These are phyloP conservation scores for Seriola aureovittata DNA, from an alignment of 2,113 vertebrate genomes.

Conservation along the genomic window DNA sequence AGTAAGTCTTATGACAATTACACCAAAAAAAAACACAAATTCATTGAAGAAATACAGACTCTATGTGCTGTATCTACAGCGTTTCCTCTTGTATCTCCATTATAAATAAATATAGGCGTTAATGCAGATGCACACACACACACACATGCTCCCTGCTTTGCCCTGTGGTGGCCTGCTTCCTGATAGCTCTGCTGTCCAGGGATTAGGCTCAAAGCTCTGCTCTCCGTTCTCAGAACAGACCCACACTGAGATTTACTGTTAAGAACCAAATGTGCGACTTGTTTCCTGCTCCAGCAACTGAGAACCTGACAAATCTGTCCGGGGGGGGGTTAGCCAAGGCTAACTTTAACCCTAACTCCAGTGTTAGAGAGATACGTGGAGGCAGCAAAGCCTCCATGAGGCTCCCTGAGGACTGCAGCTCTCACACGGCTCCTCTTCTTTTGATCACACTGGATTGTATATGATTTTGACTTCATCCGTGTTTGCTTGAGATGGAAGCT, in stretches of 20 bases:
- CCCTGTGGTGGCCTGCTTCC: slow-evolving; percentile 57
- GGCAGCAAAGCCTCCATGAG: slow-evolving; percentile 28
- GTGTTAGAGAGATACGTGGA: slow-evolving; percentile 2
- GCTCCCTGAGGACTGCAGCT: slow-evolving; percentile 36
- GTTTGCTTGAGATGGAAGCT: slow-evolving; percentile 63
- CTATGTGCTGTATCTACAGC: background rate
- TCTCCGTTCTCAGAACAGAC: slow-evolving; percentile 52
- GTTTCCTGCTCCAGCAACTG: slow-evolving; percentile 21
- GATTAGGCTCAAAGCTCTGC: slow-evolving; percentile 76
- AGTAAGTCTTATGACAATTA: background rate
- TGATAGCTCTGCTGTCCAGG: slow-evolving; percentile 66
- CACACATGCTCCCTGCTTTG: slow-evolving; percentile 12
- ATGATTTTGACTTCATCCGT: slow-evolving; percentile 28
- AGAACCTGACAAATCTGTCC: slow-evolving; percentile 28
- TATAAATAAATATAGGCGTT: background rate
- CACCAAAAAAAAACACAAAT: background rate
- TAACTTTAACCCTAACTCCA: slow-evolving; percentile 19
- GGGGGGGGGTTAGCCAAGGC: slow-evolving; percentile 12
- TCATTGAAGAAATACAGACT: background rate
- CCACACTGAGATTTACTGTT: slow-evolving; percentile 60
- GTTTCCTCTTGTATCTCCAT: background rate
- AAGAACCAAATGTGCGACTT: slow-evolving; percentile 27
- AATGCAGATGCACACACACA: background rate
- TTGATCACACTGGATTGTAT: slow-evolving; percentile 43
- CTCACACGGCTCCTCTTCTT: slow-evolving; percentile 34